Evolutionary conservation across 2,113 vertebrate species (phyloP).

Genomic region (Melanerpes formicivorus): DNA sequence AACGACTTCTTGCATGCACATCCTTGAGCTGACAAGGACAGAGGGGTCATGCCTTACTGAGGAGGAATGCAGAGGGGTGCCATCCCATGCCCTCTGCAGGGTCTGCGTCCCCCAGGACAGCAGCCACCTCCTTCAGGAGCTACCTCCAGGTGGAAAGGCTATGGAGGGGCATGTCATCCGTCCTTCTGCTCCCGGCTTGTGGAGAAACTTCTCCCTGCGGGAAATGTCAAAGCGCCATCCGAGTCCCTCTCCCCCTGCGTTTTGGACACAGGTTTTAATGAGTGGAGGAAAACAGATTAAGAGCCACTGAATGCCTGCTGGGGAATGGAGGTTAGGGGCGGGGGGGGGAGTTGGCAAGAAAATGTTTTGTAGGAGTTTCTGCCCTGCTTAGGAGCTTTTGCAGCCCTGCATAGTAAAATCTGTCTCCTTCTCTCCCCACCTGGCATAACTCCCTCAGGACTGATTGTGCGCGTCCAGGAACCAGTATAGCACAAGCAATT

Average conservation of each 20-base stretch:
- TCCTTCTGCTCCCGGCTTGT: neutral
- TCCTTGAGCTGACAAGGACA: neutral
- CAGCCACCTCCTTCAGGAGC: neutral
- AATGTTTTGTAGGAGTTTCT: constrained; percentile 30
- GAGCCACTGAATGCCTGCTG: neutral
- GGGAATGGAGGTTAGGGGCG: neutral
- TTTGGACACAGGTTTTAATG: constrained; percentile 30
- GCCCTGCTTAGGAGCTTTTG: constrained; percentile 45
- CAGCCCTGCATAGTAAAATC: neutral
- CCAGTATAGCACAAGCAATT: constrained; percentile 18
- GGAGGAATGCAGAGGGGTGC: neutral
- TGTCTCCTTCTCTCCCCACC: constrained; percentile 45
- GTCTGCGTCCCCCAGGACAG: fast-evolving
- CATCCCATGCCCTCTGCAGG: neutral
- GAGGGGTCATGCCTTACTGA: neutral
- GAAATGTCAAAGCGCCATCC: neutral
- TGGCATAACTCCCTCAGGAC: constrained; percentile 65
- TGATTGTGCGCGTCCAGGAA: neutral
- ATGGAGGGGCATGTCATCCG: neutral
- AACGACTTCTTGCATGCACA: fast-evolving
- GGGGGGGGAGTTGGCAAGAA: neutral
- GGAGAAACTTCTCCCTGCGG: neutral
- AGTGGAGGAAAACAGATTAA: constrained; percentile 38
- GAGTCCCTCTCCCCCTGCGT: neutral
- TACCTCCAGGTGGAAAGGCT: neutral